phyloP scores from a whole-genome alignment of 2,113 vertebrate species.

The Brachyhypopomus occidentalis region DNA sequence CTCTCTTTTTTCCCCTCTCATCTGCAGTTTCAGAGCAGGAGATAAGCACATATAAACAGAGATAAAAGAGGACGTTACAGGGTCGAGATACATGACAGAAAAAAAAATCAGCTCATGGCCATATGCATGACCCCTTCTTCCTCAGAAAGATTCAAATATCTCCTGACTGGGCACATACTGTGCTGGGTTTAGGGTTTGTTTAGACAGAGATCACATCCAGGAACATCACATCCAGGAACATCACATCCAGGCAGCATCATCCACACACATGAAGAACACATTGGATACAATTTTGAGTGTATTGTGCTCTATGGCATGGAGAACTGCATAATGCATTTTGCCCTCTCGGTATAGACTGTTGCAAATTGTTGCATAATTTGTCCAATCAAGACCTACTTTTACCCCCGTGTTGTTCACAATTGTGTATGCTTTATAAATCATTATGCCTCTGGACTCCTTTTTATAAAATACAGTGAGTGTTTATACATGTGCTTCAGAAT shows the following conservation, averaged over 20 bases:
- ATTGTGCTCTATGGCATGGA: not conserved
- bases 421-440: not conserved
- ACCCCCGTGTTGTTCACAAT: not conserved
- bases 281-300: not conserved
- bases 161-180: conserved; percentile 38
- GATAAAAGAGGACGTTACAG: conserved; percentile 20
- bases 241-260: conserved; percentile 13
- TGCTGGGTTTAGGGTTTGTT: not conserved
- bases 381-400: not conserved
- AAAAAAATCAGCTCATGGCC: conserved; percentile 22
- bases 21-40: not conserved
- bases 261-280: conserved; percentile 7
- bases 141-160: conserved; percentile 36
- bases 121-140: conserved; percentile 22
- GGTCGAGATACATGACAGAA: not conserved
- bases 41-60: not conserved
- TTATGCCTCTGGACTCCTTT: not conserved
- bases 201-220: conserved; percentile 35
- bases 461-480: not conserved
- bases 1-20: not conserved
- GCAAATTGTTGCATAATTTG: conserved; percentile 15
- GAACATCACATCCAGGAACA: conserved; percentile 40
- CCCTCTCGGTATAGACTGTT: not conserved
- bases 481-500: not conserved
- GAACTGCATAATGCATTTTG: conserved; percentile 2